A percentile compares a stretch with the other conserved stretches of the same genome.
These are phyloP conservation scores for Microctonus hyperodae DNA, from an alignment of 2,888 invertebrate species.

Conservation along the genomic window DNA sequence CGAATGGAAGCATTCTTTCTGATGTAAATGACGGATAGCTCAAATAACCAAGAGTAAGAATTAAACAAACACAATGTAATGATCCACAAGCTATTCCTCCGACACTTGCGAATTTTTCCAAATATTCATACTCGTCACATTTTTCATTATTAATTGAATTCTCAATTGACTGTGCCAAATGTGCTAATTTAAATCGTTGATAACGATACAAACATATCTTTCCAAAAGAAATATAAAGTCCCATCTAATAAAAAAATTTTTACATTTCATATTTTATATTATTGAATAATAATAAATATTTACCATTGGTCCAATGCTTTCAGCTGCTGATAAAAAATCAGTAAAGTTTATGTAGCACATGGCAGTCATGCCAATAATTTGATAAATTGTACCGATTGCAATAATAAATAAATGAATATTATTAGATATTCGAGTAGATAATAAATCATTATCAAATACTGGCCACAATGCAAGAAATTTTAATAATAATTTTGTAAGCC, in stretches of 20 bases:
- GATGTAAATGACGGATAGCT: constrained; percentile 25
- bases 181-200: constrained; percentile 25
- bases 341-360: constrained; percentile 35
- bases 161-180: constrained; percentile 27
- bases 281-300: constrained; percentile 3
- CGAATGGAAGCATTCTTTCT: constrained; percentile 31
- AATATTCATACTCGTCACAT: constrained; percentile 26
- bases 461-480: constrained; percentile 37
- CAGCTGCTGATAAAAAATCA: constrained; percentile 37
- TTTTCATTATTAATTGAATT: constrained; percentile 31
- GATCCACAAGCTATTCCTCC: constrained; percentile 33
- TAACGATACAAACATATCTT: constrained; percentile 38
- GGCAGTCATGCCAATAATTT: constrained; percentile 32
- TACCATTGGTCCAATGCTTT: constrained; percentile 40
- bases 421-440: constrained; percentile 20
- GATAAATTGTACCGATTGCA: constrained; percentile 23
- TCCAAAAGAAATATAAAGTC: constrained; percentile 36
- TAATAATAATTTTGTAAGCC: constrained; percentile 33
- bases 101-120: constrained; percentile 31
- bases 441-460: not conserved
- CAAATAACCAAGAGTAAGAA: constrained; percentile 32
- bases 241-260: constrained; percentile 35
- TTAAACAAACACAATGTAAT: constrained; percentile 30
- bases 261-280: not conserved
- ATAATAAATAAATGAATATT: constrained; percentile 29